phyloP scores from a whole-genome alignment of 2,113 vertebrate genomes.

The Emydura subglobosa region DNA sequence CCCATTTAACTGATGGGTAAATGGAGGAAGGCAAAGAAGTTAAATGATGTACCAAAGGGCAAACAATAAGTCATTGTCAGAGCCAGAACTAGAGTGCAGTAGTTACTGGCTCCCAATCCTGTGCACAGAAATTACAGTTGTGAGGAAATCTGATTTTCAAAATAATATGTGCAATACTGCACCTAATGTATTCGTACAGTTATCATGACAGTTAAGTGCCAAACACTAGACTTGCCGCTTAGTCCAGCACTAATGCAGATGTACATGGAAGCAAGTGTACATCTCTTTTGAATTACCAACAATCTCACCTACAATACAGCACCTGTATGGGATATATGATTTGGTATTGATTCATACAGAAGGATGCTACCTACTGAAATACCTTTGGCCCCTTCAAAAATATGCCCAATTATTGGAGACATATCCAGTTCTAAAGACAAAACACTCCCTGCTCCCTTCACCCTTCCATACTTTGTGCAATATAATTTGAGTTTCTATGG shows the following conservation, averaged over 20 bases:
- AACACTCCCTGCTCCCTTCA: not conserved
- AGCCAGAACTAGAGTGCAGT: not conserved
- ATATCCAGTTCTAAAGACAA: not conserved
- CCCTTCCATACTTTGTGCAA: not conserved
- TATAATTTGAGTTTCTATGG: not conserved
- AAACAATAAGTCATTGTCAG: not conserved
- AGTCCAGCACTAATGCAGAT: not conserved
- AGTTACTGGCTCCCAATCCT: not conserved
- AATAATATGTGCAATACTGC: not conserved
- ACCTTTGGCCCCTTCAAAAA: not conserved
- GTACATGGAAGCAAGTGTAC: not conserved
- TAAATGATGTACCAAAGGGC: conserved; percentile 17
- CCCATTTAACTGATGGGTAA: not conserved
- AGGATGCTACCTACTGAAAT: not conserved
- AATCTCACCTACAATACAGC: not conserved
- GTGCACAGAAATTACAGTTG: not conserved
- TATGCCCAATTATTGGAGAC: not conserved
- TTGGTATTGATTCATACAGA: not conserved
- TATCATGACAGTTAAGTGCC: not conserved
- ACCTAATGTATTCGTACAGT: not conserved
- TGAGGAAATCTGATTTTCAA: not conserved
- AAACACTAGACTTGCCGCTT: not conserved
- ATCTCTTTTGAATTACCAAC: not conserved
- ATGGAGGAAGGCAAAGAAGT: not conserved
- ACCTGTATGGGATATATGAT: not conserved